A percentile compares a stretch with the other conserved stretches of the same genome.
These are phyloP conservation scores for Hycleus cichorii DNA, from an alignment of 1,140 invertebrate genomes.

Conservation along the genomic window DNA sequence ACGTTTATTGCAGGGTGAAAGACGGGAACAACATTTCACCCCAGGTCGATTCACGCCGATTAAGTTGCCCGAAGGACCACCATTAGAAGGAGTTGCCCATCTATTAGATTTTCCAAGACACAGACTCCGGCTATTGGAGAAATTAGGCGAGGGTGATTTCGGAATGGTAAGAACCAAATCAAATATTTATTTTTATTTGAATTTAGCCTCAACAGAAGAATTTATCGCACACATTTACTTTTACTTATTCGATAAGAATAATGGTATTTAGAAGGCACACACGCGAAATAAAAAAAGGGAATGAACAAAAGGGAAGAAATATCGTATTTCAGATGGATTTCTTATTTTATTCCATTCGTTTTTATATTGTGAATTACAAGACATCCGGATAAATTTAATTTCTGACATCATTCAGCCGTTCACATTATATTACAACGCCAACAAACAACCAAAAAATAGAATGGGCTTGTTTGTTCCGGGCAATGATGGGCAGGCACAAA, in stretches of 20 bases:
- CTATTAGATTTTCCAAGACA: constrained; percentile 72
- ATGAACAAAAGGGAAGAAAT: too few relatives aligned
- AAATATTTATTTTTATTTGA: constrained; percentile 16
- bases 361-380: too few relatives aligned
- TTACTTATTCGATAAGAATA: too few relatives aligned
- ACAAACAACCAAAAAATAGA: too few relatives aligned
- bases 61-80: constrained; percentile 58
- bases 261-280: too few relatives aligned
- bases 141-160: constrained; percentile 80
- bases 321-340: too few relatives aligned
- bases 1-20: constrained; percentile 47
- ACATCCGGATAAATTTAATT: too few relatives aligned
- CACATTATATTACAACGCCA: too few relatives aligned
- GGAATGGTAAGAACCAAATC: constrained; percentile 61
- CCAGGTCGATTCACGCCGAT: constrained; percentile 59
- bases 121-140: constrained; percentile 73
- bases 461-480: not conserved
- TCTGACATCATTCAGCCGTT: too few relatives aligned
- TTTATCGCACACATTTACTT: too few relatives aligned
- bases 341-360: too few relatives aligned
- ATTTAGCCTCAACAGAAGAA: not conserved
- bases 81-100: constrained; percentile 50
- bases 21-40: constrained; percentile 51
- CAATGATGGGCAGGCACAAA: not conserved
- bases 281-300: too few relatives aligned